These are phyloP conservation scores for Choristoneura rosaceana DNA, from an alignment of 2,888 invertebrate species.

Conservation along the genomic window DNA sequence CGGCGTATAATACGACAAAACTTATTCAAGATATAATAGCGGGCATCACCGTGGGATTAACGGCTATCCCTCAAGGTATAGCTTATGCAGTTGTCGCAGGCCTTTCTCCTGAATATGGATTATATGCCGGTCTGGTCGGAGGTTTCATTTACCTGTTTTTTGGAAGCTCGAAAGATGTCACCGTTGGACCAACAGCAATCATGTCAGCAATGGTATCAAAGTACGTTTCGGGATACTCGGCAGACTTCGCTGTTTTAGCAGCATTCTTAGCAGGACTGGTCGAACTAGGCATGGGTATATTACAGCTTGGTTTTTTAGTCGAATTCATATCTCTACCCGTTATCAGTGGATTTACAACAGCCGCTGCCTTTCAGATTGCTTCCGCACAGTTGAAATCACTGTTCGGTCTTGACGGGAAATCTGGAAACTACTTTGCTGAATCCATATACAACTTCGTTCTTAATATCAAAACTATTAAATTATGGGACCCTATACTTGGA, in stretches of 20 bases:
- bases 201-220: slow-evolving; percentile 92
- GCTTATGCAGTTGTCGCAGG: slow-evolving; percentile 93
- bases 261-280: slow-evolving; percentile 91
- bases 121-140: slow-evolving; percentile 96
- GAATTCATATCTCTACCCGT: slow-evolving; percentile 95
- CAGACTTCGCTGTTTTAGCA: slow-evolving; percentile 89
- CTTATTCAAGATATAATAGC: slow-evolving; percentile 93
- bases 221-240: slow-evolving; percentile 86
- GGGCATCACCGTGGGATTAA: slow-evolving; percentile 93
- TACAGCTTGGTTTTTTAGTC: slow-evolving; percentile 92
- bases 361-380: slow-evolving; percentile 95
- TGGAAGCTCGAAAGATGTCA: slow-evolving; percentile 92
- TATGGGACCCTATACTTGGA: slow-evolving; percentile 89
- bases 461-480: slow-evolving; percentile 84
- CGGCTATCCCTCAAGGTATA: slow-evolving; percentile 93
- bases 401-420: slow-evolving; percentile 86
- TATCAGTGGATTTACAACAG: slow-evolving; percentile 93
- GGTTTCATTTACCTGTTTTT: slow-evolving; percentile 95
- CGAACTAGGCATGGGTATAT: slow-evolving; percentile 88
- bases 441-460: slow-evolving; percentile 86
- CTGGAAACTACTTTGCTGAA: slow-evolving; percentile 87
- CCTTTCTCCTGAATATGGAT: slow-evolving; percentile 90
- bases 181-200: slow-evolving; percentile 95
- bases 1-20: slow-evolving; percentile 87
- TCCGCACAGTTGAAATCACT: slow-evolving; percentile 91